Evolutionary conservation across 2,113 vertebrate genomes (phyloP).

Genomic region (Sinocyclocheilus maitianheensis): DNA sequence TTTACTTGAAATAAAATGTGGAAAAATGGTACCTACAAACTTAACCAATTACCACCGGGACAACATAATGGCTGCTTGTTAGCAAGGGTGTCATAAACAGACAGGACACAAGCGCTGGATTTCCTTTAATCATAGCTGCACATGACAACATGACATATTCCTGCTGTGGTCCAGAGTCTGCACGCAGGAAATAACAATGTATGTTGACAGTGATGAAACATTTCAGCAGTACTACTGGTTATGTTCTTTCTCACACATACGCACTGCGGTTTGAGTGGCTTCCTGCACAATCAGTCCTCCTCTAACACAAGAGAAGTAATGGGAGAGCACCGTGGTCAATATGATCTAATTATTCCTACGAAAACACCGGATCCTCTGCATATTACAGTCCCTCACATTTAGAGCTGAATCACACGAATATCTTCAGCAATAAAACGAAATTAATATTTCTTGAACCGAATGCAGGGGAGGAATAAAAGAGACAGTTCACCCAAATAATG

Average conservation of each 20-base stretch:
- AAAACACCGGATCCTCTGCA: not conserved
- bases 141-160: slow-evolving; percentile 21
- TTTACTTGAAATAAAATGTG: not conserved
- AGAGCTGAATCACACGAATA: not conserved
- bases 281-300: not conserved
- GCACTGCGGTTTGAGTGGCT: not conserved
- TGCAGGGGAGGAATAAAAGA: not conserved
- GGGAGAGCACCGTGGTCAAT: not conserved
- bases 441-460: not conserved
- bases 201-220: not conserved
- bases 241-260: slow-evolving; percentile 45
- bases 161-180: not conserved
- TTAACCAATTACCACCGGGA: not conserved
- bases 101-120: not conserved
- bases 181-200: slow-evolving; percentile 5
- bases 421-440: not conserved
- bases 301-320: not conserved
- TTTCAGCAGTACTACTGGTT: slow-evolving; percentile 33
- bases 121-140: slow-evolving; percentile 28
- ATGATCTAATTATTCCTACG: slow-evolving; percentile 14
- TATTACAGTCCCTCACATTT: not conserved
- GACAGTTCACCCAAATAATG: not conserved
- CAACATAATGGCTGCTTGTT: slow-evolving; percentile 14
- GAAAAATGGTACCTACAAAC: not conserved
- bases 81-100: not conserved